A percentile compares a stretch with the other conserved stretches of the same genome.
Evolutionary conservation across 2,113 vertebrate species (phyloP).

Genomic region (Condylura cristata): DNA sequence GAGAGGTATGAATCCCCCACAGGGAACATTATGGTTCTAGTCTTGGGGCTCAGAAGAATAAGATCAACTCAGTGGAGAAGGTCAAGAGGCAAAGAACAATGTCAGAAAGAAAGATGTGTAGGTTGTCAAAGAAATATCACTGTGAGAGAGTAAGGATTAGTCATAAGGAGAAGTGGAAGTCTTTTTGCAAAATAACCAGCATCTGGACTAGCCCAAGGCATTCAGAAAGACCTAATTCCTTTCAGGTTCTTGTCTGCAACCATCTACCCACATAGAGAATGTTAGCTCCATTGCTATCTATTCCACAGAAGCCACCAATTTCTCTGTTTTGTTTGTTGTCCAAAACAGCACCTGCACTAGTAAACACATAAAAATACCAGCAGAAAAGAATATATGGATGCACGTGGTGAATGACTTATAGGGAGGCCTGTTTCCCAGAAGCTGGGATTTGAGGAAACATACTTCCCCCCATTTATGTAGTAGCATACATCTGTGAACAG

Average conservation of each 20-base stretch:
- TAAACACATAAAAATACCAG: constrained; percentile 4
- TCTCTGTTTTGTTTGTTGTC: constrained; percentile 13
- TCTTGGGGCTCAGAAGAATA: background rate
- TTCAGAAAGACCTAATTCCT: background rate
- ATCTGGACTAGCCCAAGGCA: background rate
- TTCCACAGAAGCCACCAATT: background rate
- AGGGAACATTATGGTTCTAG: background rate
- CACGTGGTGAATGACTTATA: background rate
- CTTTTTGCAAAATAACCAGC: background rate
- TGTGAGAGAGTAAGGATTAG: background rate
- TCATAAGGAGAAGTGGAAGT: background rate
- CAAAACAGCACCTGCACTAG: background rate
- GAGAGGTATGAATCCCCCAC: background rate
- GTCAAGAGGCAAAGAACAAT: background rate
- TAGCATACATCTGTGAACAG: background rate
- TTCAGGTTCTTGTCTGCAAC: background rate
- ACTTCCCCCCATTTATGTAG: background rate
- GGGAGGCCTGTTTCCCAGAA: background rate
- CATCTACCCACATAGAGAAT: background rate
- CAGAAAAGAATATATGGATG: background rate
- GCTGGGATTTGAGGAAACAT: background rate
- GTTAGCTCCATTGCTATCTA: background rate
- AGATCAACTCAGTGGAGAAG: background rate
- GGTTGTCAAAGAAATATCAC: background rate
- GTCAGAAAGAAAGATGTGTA: constrained; percentile 3